A percentile compares a stretch with the other conserved stretches of the same genome.
Evolutionary conservation across 2,888 invertebrate species (phyloP).

Genomic region (Minunthozetes semirufus): DNA sequence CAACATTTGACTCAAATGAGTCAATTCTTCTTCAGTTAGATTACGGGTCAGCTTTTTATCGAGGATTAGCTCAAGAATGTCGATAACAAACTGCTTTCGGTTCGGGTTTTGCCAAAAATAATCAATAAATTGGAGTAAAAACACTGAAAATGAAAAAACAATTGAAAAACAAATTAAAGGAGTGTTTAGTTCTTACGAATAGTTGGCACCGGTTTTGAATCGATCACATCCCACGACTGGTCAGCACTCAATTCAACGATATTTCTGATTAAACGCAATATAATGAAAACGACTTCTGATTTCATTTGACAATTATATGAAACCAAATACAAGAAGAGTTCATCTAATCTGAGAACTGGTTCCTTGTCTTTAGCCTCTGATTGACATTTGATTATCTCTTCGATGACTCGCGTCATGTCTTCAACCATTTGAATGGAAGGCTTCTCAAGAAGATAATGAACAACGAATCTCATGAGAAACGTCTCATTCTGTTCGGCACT

Average conservation of each 20-base stretch:
- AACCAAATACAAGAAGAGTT: neutral
- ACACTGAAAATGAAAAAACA: neutral
- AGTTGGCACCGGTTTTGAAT: neutral
- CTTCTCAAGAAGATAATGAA: neutral
- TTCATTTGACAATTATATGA: neutral
- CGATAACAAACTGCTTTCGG: neutral
- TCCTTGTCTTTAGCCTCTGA: neutral
- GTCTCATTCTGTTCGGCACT: neutral
- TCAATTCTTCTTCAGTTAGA: neutral
- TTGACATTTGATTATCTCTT: neutral
- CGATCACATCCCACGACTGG: neutral
- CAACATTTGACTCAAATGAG: neutral
- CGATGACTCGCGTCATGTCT: neutral
- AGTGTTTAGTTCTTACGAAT: neutral
- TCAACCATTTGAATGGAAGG: neutral
- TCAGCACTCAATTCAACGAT: slow-evolving; percentile 10
- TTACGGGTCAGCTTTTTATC: neutral
- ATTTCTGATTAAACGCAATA: neutral
- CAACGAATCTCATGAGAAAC: neutral
- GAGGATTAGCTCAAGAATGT: neutral
- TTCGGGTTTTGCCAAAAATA: neutral
- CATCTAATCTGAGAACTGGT: neutral
- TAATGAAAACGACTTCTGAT: neutral
- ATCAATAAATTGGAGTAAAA: slow-evolving; percentile 17
- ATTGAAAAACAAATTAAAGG: neutral